Evolutionary conservation across 2,797 vertebrate species (phyloP).

Genomic region (Pogoniulus pusillus): DNA sequence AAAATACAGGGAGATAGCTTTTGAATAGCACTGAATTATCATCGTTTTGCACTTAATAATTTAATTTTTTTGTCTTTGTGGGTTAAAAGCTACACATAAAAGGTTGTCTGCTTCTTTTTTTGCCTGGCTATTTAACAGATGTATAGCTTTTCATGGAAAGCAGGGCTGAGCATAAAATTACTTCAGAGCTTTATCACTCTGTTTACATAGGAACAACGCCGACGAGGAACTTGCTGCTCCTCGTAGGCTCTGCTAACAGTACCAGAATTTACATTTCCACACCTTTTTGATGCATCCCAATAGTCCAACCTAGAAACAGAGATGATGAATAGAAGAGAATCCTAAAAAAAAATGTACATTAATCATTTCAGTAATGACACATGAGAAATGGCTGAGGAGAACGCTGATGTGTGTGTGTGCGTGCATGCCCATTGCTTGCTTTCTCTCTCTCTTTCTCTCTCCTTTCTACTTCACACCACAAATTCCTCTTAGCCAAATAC

Average conservation of each 20-base stretch:
- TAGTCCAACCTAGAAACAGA: slow-evolving; percentile 19
- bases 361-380: slow-evolving; percentile 41
- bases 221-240: slow-evolving; percentile 19
- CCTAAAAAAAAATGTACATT: slow-evolving; percentile 13
- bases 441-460: not conserved
- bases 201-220: slow-evolving; percentile 19
- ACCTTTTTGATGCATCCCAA: slow-evolving; percentile 38
- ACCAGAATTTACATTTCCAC: slow-evolving; percentile 42
- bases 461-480: slow-evolving; percentile 12
- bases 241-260: slow-evolving; percentile 5
- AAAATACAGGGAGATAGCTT: not conserved
- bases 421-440: not conserved
- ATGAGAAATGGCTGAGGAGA: slow-evolving; percentile 39
- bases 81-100: not conserved
- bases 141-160: not conserved
- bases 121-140: not conserved
- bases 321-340: slow-evolving; percentile 37
- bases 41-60: not conserved
- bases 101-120: not conserved
- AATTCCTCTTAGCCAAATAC: slow-evolving; percentile 58
- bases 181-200: not conserved
- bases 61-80: not conserved
- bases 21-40: not conserved
- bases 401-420: not conserved
- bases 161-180: slow-evolving; percentile 13